phyloP scores from a whole-genome alignment of 2,888 invertebrate genomes.

The Caenorhabditis sp. region DNA sequence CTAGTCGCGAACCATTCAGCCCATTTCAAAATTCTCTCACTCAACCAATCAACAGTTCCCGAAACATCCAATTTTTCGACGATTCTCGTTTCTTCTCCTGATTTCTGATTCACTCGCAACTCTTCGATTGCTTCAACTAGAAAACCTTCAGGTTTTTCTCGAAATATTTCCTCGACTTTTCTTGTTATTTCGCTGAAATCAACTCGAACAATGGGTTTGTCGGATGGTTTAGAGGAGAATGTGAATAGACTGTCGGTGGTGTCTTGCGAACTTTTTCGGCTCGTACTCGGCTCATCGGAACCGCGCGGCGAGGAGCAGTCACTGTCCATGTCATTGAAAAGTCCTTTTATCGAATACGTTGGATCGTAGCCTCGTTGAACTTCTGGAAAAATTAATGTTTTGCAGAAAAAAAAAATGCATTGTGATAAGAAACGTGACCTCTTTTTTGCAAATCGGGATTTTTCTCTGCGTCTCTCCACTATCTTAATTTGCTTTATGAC shows the following conservation, averaged over 20 bases:
- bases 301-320: too few species aligned
- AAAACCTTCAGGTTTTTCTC: neutral
- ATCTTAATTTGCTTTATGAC: too few species aligned
- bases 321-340: constrained; percentile 27
- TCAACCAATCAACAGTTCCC: constrained; percentile 16
- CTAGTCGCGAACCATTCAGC: constrained; percentile 21
- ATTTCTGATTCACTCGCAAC: constrained; percentile 7
- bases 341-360: constrained; percentile 25
- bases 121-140: neutral
- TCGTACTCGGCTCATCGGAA: too few species aligned
- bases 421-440: too few species aligned
- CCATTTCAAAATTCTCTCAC: constrained; percentile 20
- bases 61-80: constrained; percentile 1
- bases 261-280: too few species aligned
- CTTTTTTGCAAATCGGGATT: too few species aligned
- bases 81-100: neutral
- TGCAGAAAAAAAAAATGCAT: neutral
- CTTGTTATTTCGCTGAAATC: constrained; percentile 15
- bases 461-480: too few species aligned
- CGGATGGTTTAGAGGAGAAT: constrained; percentile 16
- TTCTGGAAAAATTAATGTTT: constrained; percentile 8
- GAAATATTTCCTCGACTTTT: constrained; percentile 16
- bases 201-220: constrained; percentile 21
- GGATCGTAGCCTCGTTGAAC: constrained; percentile 35
- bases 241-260: too few species aligned